A percentile compares a stretch with the other conserved stretches of the same genome.
phyloP scores from a whole-genome alignment of 2,888 invertebrate genomes.

The Scaptodrosophila latifasciaeformis region DNA sequence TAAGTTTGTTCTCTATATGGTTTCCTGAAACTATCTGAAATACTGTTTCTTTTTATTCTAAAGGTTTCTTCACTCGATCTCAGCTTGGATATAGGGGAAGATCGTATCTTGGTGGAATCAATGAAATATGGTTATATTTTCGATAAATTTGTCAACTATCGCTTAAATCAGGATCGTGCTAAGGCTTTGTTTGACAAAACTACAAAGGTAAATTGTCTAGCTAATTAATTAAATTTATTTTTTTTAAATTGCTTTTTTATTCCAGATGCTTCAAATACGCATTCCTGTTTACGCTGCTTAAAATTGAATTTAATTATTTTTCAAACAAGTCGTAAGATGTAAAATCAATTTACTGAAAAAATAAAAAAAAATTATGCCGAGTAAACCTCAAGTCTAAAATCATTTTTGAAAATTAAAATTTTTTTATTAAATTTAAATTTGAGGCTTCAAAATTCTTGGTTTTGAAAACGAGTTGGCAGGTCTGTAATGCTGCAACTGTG shows the following conservation, averaged over 20 bases:
- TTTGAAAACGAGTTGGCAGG: too few relatives aligned
- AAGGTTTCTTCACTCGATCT: conserved; percentile 80
- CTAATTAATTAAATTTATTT: not conserved
- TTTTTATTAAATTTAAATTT: too few relatives aligned
- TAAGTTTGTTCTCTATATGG: conserved; percentile 43
- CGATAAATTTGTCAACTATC: conserved; percentile 83
- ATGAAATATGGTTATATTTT: conserved; percentile 78
- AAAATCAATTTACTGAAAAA: not conserved
- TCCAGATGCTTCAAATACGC: conserved; percentile 72
- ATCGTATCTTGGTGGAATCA: conserved; percentile 82
- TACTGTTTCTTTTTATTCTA: conserved; percentile 13
- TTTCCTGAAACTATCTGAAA: not conserved
- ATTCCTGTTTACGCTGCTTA: conserved; percentile 55
- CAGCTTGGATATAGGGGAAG: conserved; percentile 83
- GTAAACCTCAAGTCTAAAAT: not conserved
- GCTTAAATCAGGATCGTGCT: conserved; percentile 78
- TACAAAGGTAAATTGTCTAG: conserved; percentile 73
- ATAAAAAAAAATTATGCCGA: not conserved
- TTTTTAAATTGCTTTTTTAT: conserved; percentile 17
- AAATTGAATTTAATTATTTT: not conserved
- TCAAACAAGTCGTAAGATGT: too few relatives aligned
- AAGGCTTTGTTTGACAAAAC: conserved; percentile 77
- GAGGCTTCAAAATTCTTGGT: too few relatives aligned
- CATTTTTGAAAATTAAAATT: too few relatives aligned
- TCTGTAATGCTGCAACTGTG: too few relatives aligned